Conservation (phyloP, 2,888 invertebrate genomes). For the Hypomecis atomaria region DNA sequence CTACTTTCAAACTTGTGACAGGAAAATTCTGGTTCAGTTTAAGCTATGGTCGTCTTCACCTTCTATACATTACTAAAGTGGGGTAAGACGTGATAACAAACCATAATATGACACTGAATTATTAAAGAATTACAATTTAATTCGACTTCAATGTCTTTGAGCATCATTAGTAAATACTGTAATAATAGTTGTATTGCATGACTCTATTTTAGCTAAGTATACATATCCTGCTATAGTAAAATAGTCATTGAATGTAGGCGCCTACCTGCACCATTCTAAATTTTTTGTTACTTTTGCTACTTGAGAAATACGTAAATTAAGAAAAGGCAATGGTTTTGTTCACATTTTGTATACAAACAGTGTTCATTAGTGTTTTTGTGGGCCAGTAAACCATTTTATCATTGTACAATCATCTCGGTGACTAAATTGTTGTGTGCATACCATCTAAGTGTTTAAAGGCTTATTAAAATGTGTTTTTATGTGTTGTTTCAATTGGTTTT, state of each 20-base stretch:
- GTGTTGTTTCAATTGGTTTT: slow-evolving; percentile 16
- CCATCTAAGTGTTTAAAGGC: slow-evolving; percentile 13
- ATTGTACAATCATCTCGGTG: slow-evolving; percentile 13
- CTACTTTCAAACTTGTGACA: not conserved
- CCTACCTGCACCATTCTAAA: not conserved
- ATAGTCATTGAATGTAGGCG: not conserved
- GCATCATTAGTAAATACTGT: not conserved
- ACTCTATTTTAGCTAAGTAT: not conserved
- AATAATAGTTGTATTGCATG: slow-evolving; percentile 8
- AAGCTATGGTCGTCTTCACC: not conserved
- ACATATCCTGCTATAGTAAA: not conserved
- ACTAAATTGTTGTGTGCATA: slow-evolving; percentile 22
- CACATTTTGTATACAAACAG: slow-evolving; percentile 1
- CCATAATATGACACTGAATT: not conserved
- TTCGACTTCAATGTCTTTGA: not conserved
- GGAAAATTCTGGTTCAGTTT: not conserved
- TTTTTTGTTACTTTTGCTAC: not conserved
- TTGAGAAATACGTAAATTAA: not conserved
- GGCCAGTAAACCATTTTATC: slow-evolving; percentile 13
- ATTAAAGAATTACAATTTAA: not conserved
- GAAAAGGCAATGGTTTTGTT: slow-evolving; percentile 7
- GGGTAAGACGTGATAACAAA: slow-evolving; percentile 5
- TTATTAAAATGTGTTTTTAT: slow-evolving; percentile 27
- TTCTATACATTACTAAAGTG: not conserved
- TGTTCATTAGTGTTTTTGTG: slow-evolving; percentile 5